Evolutionary conservation across 1,140 invertebrate genomes (phyloP), one percentile per base, ranked within the genome.

Genomic region (Panagrolaimus sp.): DNA sequence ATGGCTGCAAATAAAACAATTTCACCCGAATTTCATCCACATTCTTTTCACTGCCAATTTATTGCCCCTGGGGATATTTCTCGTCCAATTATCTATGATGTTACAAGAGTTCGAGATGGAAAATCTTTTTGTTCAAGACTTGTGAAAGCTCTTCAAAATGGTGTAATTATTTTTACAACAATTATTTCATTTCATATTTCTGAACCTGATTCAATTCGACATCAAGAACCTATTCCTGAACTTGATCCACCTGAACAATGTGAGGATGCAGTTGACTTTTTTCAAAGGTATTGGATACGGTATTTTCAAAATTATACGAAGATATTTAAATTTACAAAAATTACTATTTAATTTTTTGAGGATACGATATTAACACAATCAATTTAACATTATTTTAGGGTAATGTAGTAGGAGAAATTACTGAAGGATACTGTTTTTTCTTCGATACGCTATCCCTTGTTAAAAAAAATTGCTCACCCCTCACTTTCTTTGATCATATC

Each of bases 71-170:
- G 83, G n/a, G 78, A 79, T 63, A 69, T 70, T 6, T 75, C 83
- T 43, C 70, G 72, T 15, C 81, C 82, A 10, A 78, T 84, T 8
- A 46, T 84, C 26, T 85, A 84, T 65, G 73, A 81, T 63, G 84
- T 85, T 28, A 79, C 82, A 43, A 71, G 78, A 38, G 78, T 82
- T 5, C 68, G 84, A 44, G 84, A 84, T 78, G 84, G 84, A 15
- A 66, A 74, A 21, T 82, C 76, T 24, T 77, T 77, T 65, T 71
- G 67, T 52, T 70, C 75, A 8, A 14, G 76, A 24, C 47, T 76
- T 26, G 76, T 77, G 0, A 73, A 77, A 58, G 76, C 76, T 5
- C 46, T 68, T 14, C 76, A 77, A 46, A 69, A 77, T 46, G 75
- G 71, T 28, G 58, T 65, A 15, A 68, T 68, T 7, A 73, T 77